Percentiles rank a stretch among this genome's conserved stretches.
Conservation (phyloP, 2,888 invertebrate species). For the Auanema sp. region DNA sequence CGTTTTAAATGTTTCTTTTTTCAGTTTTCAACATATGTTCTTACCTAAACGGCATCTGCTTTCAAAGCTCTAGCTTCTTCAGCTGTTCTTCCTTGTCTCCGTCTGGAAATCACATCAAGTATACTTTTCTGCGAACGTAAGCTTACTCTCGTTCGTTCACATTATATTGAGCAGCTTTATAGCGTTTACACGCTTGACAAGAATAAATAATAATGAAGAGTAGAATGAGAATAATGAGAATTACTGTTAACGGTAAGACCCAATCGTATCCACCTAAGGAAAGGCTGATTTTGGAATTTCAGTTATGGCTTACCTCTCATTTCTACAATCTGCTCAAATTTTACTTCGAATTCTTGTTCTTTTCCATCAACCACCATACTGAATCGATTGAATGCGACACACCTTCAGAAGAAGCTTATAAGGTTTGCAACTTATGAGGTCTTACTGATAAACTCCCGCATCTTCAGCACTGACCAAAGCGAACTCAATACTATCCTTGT, state of each 20-base stretch:
- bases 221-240: constrained; percentile 53
- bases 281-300: neutral
- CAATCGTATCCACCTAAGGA: constrained; percentile 46
- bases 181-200: constrained; percentile 44
- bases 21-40: no score
- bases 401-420: constrained; percentile 23
- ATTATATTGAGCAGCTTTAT: constrained; percentile 52
- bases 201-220: constrained; percentile 53
- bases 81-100: neutral
- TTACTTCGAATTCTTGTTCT: constrained; percentile 31
- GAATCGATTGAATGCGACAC: constrained; percentile 50
- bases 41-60: no score
- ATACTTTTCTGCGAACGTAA: no score
- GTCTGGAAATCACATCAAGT: no score
- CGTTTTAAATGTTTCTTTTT: no score
- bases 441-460: neutral
- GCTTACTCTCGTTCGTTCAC: constrained; percentile 54
- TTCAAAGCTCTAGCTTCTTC: no score
- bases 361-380: constrained; percentile 32
- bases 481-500: neutral
- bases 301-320: constrained; percentile 27
- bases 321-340: constrained; percentile 29
- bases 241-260: constrained; percentile 55
- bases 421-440: neutral
- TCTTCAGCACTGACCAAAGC: neutral